A percentile compares a stretch with the other conserved stretches of the same genome.
Evolutionary conservation across 2,113 vertebrate genomes (phyloP).

Genomic region (Triplophysa tibetana): DNA sequence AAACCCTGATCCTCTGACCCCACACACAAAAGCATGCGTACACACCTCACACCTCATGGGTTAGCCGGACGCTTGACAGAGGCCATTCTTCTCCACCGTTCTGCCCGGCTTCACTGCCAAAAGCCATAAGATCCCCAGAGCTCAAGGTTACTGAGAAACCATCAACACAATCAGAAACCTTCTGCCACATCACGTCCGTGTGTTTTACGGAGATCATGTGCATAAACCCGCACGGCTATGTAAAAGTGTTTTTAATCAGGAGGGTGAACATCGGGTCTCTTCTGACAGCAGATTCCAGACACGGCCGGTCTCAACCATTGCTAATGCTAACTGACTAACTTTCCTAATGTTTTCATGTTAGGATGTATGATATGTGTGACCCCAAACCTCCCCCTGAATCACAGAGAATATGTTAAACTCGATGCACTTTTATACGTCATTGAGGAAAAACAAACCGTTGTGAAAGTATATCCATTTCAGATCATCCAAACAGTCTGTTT

Average conservation of each 20-base stretch:
- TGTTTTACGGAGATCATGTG: not conserved
- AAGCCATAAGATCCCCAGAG: not conserved
- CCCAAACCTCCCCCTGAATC: too few species aligned
- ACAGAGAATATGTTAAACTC: too few species aligned
- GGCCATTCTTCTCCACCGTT: constrained; percentile 36
- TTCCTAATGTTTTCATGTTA: too few species aligned
- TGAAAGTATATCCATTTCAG: too few species aligned
- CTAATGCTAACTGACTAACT: too few species aligned
- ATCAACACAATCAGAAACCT: not conserved
- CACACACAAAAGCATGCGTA: constrained; percentile 15
- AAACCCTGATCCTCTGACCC: constrained; percentile 67
- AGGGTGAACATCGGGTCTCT: too few species aligned
- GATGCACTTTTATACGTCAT: too few species aligned
- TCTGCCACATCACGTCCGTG: not conserved
- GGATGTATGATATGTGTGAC: too few species aligned
- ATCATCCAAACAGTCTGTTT: too few species aligned
- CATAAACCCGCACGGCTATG: not conserved
- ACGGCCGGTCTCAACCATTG: too few species aligned
- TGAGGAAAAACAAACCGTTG: too few species aligned
- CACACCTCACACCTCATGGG: not conserved
- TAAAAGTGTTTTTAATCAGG: not conserved
- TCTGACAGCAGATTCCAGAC: too few species aligned
- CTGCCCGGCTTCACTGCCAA: not conserved
- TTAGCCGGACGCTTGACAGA: not conserved
- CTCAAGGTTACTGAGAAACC: not conserved